Percentiles rank a stretch among this genome's conserved stretches.
Evolutionary conservation across 2,888 invertebrate genomes (phyloP).

Genomic region (Philereme vetulata): DNA sequence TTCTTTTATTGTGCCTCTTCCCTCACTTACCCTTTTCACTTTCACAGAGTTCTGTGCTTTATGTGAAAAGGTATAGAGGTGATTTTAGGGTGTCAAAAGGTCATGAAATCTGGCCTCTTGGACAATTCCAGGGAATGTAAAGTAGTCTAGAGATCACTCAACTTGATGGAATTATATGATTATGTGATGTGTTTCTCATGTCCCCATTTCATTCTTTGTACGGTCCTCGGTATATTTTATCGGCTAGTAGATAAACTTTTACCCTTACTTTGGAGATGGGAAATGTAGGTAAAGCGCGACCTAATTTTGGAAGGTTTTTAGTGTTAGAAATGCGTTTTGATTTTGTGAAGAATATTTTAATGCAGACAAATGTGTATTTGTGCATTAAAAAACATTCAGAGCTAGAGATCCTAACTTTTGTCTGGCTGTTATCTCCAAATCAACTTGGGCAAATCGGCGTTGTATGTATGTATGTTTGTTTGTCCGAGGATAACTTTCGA

Average conservation of each 20-base stretch:
- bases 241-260: conserved; percentile 38
- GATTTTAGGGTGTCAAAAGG: background rate
- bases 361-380: too few species aligned
- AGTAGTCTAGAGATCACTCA: conserved; percentile 56
- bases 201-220: conserved; percentile 62
- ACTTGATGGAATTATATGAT: conserved; percentile 66
- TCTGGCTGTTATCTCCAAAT: too few species aligned
- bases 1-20: conserved; percentile 6
- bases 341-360: too few species aligned
- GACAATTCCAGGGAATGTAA: conserved; percentile 53
- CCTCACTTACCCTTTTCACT: background rate
- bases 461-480: too few species aligned
- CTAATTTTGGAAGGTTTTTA: too few species aligned
- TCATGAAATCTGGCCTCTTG: conserved; percentile 17
- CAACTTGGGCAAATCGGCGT: too few species aligned
- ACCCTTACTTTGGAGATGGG: background rate
- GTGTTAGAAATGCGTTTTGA: too few species aligned
- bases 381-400: too few species aligned
- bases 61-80: background rate
- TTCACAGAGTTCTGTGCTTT: background rate
- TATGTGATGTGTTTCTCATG: conserved; percentile 71
- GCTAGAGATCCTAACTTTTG: too few species aligned
- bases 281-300: too few species aligned
- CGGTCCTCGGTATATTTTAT: conserved; percentile 44
- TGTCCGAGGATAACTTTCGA: too few species aligned